phyloP scores from a whole-genome alignment of 1,140 invertebrate species.

The Trachelipus rathkii region DNA sequence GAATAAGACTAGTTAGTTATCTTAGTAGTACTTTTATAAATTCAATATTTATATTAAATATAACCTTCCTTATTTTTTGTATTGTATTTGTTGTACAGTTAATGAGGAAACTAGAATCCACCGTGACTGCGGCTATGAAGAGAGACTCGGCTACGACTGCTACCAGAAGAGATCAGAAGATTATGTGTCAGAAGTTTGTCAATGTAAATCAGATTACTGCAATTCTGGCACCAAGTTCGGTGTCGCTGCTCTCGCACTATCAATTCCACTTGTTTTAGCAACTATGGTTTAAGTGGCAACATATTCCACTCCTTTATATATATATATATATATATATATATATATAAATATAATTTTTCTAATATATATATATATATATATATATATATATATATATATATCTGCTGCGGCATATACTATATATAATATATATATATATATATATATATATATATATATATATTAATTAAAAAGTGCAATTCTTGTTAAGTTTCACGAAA shows the following conservation, averaged over 20 bases:
- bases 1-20: no score
- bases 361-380: conserved; percentile 12
- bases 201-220: neutral
- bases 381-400: neutral
- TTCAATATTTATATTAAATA: no score
- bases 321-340: neutral
- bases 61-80: no score
- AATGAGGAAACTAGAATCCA: neutral
- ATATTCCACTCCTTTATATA: neutral
- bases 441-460: neutral
- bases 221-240: neutral
- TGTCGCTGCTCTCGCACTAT: neutral
- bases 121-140: neutral
- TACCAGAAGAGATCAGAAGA: conserved; percentile 4
- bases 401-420: no score
- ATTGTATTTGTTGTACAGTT: neutral
- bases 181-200: neutral
- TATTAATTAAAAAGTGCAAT: no score
- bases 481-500: no score
- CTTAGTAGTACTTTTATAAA: no score
- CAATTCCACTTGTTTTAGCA: neutral
- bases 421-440: conserved; percentile 13
- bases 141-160: neutral
- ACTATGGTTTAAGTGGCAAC: neutral
- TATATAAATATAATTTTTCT: neutral